Evolutionary conservation across 2,888 invertebrate genomes (phyloP).

Genomic region (Phytoseiulus persimilis): DNA sequence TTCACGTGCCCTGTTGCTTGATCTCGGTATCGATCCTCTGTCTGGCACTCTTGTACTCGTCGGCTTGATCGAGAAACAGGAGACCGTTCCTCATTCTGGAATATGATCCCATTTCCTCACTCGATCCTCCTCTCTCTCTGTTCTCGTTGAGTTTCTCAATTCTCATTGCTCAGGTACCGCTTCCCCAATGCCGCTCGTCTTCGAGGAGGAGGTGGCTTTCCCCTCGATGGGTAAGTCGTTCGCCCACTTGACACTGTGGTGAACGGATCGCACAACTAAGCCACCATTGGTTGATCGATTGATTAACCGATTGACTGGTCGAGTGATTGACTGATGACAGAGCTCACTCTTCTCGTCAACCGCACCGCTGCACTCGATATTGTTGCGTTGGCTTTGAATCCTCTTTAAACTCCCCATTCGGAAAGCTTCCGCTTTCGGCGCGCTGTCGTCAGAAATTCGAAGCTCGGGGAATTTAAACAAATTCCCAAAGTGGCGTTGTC

Average conservation of each 20-base stretch:
- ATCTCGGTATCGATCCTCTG: slow-evolving; percentile 42
- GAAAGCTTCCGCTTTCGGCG: too few species aligned
- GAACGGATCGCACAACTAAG: neutral
- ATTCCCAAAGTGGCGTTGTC: too few species aligned
- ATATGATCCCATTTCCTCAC: neutral
- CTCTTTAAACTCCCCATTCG: neutral
- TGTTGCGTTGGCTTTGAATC: neutral
- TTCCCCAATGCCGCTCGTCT: slow-evolving; percentile 34
- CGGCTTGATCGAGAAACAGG: too few species aligned
- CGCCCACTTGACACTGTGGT: neutral
- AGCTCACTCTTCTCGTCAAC: neutral
- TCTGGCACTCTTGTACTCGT: too few species aligned
- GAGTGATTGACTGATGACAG: neutral
- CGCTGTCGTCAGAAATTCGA: too few species aligned
- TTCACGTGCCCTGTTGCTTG: slow-evolving; percentile 43
- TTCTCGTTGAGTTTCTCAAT: neutral
- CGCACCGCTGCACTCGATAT: neutral
- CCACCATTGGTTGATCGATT: neutral
- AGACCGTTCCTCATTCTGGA: too few species aligned
- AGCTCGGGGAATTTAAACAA: too few species aligned
- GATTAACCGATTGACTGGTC: neutral
- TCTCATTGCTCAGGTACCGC: slow-evolving; percentile 31
- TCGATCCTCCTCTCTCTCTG: neutral
- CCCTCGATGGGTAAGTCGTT: slow-evolving; percentile 36
- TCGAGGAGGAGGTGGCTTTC: slow-evolving; percentile 33